Evolutionary conservation across 2,797 vertebrate species (phyloP).

Genomic region (Sebastes steindachneri): DNA sequence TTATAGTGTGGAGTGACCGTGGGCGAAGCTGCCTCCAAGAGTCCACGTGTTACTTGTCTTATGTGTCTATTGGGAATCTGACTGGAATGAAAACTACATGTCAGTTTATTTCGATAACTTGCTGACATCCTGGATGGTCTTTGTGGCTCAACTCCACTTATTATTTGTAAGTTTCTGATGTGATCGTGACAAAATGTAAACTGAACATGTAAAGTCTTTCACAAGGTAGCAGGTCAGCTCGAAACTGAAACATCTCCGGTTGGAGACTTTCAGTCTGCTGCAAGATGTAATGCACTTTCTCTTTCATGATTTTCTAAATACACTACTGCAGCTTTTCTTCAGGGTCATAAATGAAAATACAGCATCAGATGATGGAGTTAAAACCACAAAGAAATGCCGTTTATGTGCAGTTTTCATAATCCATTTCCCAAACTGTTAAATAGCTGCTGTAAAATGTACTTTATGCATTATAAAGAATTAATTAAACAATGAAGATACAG

Average conservation of each 20-base stretch:
- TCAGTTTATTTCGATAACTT: too few relatives aligned
- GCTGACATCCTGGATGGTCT: too few relatives aligned
- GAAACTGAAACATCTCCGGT: background rate
- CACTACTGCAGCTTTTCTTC: background rate
- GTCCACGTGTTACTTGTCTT: too few relatives aligned
- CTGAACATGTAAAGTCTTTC: background rate
- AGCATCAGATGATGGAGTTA: background rate
- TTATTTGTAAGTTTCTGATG: background rate
- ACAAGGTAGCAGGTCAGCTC: background rate
- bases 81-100: too few relatives aligned
- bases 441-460: background rate
- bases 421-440: background rate
- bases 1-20: too few relatives aligned
- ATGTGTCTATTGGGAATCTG: too few relatives aligned
- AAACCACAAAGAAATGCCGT: background rate
- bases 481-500: background rate
- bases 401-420: background rate
- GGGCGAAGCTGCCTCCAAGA: too few relatives aligned
- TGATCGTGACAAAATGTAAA: background rate
- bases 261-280: background rate
- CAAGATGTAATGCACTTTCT: background rate
- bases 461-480: background rate
- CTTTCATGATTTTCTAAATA: background rate
- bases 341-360: background rate
- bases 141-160: too few relatives aligned